These are phyloP conservation scores for Acanthopleura granulata DNA, from an alignment of 2,888 invertebrate genomes.

Conservation along the genomic window DNA sequence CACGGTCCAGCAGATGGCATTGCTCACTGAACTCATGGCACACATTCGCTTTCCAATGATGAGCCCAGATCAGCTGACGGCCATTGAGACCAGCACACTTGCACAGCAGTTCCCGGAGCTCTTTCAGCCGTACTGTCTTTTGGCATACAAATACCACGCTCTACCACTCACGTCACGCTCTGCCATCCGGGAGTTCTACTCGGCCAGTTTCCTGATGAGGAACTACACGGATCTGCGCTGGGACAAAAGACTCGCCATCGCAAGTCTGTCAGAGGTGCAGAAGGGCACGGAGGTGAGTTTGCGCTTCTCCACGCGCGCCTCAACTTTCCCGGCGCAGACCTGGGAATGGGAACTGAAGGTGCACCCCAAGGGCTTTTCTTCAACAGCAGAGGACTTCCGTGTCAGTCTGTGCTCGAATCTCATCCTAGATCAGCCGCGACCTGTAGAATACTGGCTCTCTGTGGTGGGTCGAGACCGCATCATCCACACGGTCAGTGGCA, in stretches of 20 bases:
- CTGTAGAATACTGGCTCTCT: slow-evolving; percentile 65
- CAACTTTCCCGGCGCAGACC: slow-evolving; percentile 66
- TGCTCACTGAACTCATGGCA: slow-evolving; percentile 83
- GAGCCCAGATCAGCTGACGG: slow-evolving; percentile 90
- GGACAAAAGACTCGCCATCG: slow-evolving; percentile 69
- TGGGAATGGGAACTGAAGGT: slow-evolving; percentile 71
- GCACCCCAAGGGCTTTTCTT: slow-evolving; percentile 63
- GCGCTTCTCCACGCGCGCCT: slow-evolving; percentile 67
- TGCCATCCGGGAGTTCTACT: slow-evolving; percentile 58
- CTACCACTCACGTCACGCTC: slow-evolving; percentile 66
- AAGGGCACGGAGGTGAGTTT: slow-evolving; percentile 63
- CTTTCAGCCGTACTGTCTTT: slow-evolving; percentile 66
- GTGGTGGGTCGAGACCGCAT: slow-evolving; percentile 67
- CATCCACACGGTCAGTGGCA: slow-evolving; percentile 65
- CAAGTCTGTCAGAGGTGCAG: slow-evolving; percentile 49
- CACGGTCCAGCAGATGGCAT: slow-evolving; percentile 70
- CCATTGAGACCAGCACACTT: slow-evolving; percentile 83
- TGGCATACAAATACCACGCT: slow-evolving; percentile 70
- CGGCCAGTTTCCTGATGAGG: slow-evolving; percentile 65
- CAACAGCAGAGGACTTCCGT: slow-evolving; percentile 61
- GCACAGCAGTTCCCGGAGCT: slow-evolving; percentile 74
- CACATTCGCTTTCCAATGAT: slow-evolving; percentile 95
- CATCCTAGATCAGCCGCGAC: slow-evolving; percentile 66
- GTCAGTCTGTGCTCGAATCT: slow-evolving; percentile 63
- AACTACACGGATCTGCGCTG: slow-evolving; percentile 70